These are phyloP conservation scores for Chelonus insularis DNA, from an alignment of 1,140 invertebrate genomes.

Conservation along the genomic window DNA sequence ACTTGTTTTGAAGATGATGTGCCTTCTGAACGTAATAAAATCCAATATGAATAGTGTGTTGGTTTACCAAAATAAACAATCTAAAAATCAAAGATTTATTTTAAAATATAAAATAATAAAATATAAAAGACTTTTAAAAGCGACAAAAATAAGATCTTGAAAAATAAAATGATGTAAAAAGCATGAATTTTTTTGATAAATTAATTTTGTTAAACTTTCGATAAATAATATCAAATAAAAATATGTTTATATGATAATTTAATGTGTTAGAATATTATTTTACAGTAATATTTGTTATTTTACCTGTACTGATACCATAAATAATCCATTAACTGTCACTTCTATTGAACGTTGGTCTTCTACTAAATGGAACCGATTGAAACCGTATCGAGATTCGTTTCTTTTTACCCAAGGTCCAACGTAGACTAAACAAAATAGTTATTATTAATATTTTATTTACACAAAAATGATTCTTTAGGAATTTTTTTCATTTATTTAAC, in stretches of 20 bases:
- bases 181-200: too few species aligned
- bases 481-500: not conserved
- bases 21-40: conserved; percentile 47
- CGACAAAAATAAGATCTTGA: not conserved
- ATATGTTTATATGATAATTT: too few species aligned
- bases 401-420: conserved; percentile 53
- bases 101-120: not conserved
- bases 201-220: too few species aligned
- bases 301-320: conserved; percentile 54
- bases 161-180: too few species aligned
- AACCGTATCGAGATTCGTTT: conserved; percentile 43
- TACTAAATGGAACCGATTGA: conserved; percentile 52
- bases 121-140: not conserved
- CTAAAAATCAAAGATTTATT: conserved; percentile 29
- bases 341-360: conserved; percentile 51
- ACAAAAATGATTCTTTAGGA: not conserved
- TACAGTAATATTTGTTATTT: too few species aligned
- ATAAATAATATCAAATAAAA: too few species aligned
- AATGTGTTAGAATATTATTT: too few species aligned
- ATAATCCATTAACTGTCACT: conserved; percentile 49
- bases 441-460: too few species aligned
- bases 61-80: conserved; percentile 51
- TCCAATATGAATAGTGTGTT: conserved; percentile 49
- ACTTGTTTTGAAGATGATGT: conserved; percentile 39
- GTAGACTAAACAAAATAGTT: conserved; percentile 43